Base-by-base conservation (phyloP, 2,797 vertebrate genomes). In the Enteromius paludinosus region DNA sequence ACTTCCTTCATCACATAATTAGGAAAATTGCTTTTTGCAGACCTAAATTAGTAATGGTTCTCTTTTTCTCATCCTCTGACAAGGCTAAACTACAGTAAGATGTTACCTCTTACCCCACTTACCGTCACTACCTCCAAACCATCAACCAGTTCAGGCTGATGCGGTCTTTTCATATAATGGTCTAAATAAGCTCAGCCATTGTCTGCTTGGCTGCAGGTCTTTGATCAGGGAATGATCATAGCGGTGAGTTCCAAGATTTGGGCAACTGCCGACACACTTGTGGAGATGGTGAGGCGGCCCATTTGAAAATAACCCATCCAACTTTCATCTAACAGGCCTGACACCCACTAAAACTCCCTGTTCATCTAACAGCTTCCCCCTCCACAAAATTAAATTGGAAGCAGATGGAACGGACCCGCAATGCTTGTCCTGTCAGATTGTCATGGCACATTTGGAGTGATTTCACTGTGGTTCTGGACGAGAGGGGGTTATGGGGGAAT, bases 71-170 rank as follows among this genome's bases (percentile, higher is more conserved):
- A 88, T 91, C 89, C 90, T 91, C 92, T 91, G 95, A 96, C 43
- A 94, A 93, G 94, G 95, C 92, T 93, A 96, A 97, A 96, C 95
- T 96, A 94, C 95, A 95, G 94, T 94, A 95, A 96, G 94, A 96
- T 95, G 93, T 95, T 93, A 91, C 91, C 94, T 95, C 96, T 96
- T 96, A 93, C 92, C 94, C 92, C 93, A 94, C 91, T 92, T 92
- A 91, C 90, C 92, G 87, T 92, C 91, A 91, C 92, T 94, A 92
- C 93, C 91, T 82, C 86, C 95, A 93, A 94, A 93, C 93, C 91
- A 91, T 92, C 90, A 83, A 78, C 92, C 91, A 92, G 79, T 66
- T 85, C 86, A 89, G 89, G 82, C 87, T 83, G 90, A 89, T 91
- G 88, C 70, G 87, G 86, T 87, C 64, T 18, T 56, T 78, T 91